Evolutionary conservation across 1,140 invertebrate species (phyloP), one percentile per base, ranked within the genome.

Genomic region (Maconellicoccus hirsutus): DNA sequence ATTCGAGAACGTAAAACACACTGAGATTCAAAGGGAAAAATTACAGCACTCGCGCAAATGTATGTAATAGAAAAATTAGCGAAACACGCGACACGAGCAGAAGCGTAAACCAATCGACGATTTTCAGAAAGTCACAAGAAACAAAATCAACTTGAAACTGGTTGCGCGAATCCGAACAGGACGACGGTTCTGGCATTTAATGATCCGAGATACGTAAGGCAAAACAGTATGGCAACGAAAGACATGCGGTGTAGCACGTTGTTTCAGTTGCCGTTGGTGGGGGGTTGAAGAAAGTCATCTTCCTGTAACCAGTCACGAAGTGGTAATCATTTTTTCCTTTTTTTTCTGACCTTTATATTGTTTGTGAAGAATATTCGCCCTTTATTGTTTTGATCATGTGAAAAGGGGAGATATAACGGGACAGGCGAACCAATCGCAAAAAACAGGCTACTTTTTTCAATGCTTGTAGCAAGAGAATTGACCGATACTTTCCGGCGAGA

Each of bases 121-220:
- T 33, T 33, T 33, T 33, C n/a, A 33, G 29, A 33, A 12, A 33
- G 29, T 33, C 12, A 38, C 33, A 52, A 8, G 42, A 16, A 66
- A 66, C 22, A 66, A 66, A 66, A 23, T 66, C 61, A 66, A 66
- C 61, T 66, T 25, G 21, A 66, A 66, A 66, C 61, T 22, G 61
- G 61, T 66, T 66, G 25, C 22, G 25, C 61, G 61, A 66, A 66
- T 66, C 61, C 61, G 61, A 66, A 66, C 22, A 66, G 61, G 21
- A 66, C 61, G 61, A 66, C 61, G 61, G 61, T 66, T 66, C 61
- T 66, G 25, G 22, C 61, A 66, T 26, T 23, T 66, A 66, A 66
- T 66, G 61, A 66, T 66, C 25, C 22, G 14, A 66, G 61, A 66
- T 66, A 22, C 61, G 61, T 66, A 66, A 66, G 25, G 61, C 61